Conservation (phyloP, 2,888 invertebrate species). For the Dicranocentrus wangi region DNA sequence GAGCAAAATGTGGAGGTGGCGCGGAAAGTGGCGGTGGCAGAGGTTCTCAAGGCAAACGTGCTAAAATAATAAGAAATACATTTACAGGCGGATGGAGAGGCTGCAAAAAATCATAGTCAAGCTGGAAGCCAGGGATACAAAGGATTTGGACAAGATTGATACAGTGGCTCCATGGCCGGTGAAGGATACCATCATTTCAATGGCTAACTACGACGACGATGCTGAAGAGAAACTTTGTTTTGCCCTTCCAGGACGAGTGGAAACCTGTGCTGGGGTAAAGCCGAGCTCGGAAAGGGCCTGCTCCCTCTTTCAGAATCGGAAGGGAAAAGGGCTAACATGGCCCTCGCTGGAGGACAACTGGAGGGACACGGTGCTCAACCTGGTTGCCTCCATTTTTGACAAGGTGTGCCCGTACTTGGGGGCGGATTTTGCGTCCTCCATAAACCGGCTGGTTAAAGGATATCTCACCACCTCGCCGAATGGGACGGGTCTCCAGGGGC, state of each 20-base stretch:
- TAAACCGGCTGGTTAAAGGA: neutral
- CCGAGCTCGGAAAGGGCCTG: neutral
- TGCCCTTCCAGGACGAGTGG: neutral
- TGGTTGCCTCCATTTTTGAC: neutral
- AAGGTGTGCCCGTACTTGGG: constrained; percentile 1
- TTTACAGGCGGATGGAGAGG: neutral
- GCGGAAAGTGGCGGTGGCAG: neutral
- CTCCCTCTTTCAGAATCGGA: neutral
- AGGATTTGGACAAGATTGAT: neutral
- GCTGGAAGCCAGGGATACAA: neutral
- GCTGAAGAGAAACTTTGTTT: neutral
- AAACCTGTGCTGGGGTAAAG: neutral
- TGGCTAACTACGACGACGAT: neutral
- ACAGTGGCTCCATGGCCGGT: neutral
- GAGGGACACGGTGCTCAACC: neutral
- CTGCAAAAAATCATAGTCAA: neutral
- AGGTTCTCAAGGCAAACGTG: neutral
- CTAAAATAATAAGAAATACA: neutral
- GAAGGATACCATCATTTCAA: neutral
- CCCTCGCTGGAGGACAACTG: neutral
- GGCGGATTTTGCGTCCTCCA: neutral
- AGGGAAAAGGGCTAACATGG: neutral
- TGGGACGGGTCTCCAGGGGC: neutral
- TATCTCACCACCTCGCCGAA: neutral
- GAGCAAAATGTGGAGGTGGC: neutral